These are phyloP conservation scores for Gymnorhina tibicen DNA, from an alignment of 2,113 vertebrate genomes.

Conservation along the genomic window DNA sequence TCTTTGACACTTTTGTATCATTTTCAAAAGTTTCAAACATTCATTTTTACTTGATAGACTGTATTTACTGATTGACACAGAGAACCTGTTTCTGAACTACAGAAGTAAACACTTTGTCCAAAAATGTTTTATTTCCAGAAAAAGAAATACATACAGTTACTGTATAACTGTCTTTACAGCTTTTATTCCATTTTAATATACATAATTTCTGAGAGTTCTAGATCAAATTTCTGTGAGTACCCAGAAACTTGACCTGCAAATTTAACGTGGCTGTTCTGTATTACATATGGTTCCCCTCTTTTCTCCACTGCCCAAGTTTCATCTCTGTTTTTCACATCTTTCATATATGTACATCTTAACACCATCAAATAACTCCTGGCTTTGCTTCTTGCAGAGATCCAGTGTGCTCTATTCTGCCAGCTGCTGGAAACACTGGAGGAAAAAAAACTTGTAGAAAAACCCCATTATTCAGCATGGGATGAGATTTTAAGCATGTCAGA, in stretches of 20 bases:
- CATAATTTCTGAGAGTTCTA: neutral
- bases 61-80: neutral
- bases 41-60: neutral
- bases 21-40: neutral
- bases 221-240: neutral
- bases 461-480: neutral
- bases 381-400: neutral
- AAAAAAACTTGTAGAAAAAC: neutral
- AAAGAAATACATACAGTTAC: neutral
- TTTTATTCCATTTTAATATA: neutral
- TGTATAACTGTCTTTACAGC: neutral
- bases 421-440: neutral
- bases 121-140: neutral
- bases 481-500: neutral
- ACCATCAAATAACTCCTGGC: neutral
- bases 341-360: neutral
- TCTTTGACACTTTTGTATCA: accelerated
- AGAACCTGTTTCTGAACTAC: neutral
- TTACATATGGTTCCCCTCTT: neutral
- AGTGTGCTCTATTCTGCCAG: neutral
- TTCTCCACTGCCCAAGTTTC: neutral
- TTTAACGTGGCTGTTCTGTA: neutral
- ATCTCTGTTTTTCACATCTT: neutral
- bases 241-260: neutral
- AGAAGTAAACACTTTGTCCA: neutral